Evolutionary conservation across 2,113 vertebrate species (phyloP).

Genomic region (Sinocyclocheilus anophthalmus): DNA sequence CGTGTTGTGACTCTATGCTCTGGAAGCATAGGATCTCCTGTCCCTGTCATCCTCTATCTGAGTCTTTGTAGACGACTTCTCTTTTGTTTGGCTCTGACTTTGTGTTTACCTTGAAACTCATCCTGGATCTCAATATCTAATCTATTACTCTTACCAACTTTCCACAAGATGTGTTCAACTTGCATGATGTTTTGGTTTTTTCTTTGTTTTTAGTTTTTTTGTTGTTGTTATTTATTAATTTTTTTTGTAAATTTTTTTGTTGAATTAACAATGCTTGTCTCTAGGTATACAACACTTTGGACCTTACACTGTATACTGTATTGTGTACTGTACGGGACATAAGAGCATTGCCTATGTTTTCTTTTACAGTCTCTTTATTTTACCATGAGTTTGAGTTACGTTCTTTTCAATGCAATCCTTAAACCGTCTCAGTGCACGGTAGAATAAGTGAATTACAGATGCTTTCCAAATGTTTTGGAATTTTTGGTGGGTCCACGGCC

Average conservation of each 20-base stretch:
- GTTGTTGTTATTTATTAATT: too few species aligned
- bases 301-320: slow-evolving; percentile 79
- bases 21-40: slow-evolving; percentile 57
- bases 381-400: slow-evolving; percentile 36
- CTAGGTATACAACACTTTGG: slow-evolving; percentile 90
- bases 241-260: slow-evolving; percentile 76
- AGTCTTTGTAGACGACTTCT: slow-evolving; percentile 74
- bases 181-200: slow-evolving; percentile 84
- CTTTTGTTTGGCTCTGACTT: slow-evolving; percentile 61
- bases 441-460: slow-evolving; percentile 76
- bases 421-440: slow-evolving; percentile 74
- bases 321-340: slow-evolving; percentile 64
- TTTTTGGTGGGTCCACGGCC: slow-evolving; percentile 34
- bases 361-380: slow-evolving; percentile 64
- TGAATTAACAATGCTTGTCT: slow-evolving; percentile 93
- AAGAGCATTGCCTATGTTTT: slow-evolving; percentile 78
- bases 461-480: slow-evolving; percentile 22
- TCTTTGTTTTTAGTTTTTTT: slow-evolving; percentile 34
- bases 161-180: slow-evolving; percentile 78
- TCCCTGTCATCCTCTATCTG: slow-evolving; percentile 71
- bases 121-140: slow-evolving; percentile 77
- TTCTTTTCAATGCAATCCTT: slow-evolving; percentile 66
- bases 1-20: slow-evolving; percentile 71
- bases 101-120: slow-evolving; percentile 64
- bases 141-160: slow-evolving; percentile 80